Conservation (phyloP, 2,888 invertebrate genomes). For the Leucozona laternaria region DNA sequence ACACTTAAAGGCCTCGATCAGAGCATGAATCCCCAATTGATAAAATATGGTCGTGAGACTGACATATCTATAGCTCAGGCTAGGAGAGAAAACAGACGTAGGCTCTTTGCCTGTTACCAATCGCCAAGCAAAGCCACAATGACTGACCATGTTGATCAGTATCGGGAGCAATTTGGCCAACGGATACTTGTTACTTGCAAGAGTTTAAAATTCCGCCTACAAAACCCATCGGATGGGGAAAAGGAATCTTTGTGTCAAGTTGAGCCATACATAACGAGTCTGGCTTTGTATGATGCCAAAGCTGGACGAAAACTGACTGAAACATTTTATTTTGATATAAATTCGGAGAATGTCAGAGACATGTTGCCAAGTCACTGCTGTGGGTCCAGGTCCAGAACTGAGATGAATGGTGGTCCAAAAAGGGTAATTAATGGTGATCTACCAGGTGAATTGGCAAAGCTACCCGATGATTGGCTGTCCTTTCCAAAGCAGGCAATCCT, state of each 20-base stretch:
- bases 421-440: constrained; percentile 43
- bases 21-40: constrained; percentile 95
- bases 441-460: constrained; percentile 81
- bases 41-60: constrained; percentile 95
- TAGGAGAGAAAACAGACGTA: constrained; percentile 91
- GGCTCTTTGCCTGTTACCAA: constrained; percentile 90
- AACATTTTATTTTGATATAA: constrained; percentile 95
- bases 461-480: constrained; percentile 90
- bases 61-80: constrained; percentile 93
- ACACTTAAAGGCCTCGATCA: constrained; percentile 95
- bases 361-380: constrained; percentile 83
- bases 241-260: constrained; percentile 89
- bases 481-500: constrained; percentile 90
- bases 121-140: constrained; percentile 82
- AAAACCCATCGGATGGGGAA: constrained; percentile 88
- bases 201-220: constrained; percentile 92
- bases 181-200: constrained; percentile 93
- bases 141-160: constrained; percentile 88
- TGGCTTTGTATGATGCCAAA: constrained; percentile 95
- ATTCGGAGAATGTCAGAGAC: constrained; percentile 88
- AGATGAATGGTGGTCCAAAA: constrained; percentile 71
- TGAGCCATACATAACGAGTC: constrained; percentile 96
- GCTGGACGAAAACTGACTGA: constrained; percentile 95
- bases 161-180: constrained; percentile 94
- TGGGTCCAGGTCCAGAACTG: constrained; percentile 50